These are phyloP conservation scores for Mionectes macconnelli DNA, from an alignment of 2,113 vertebrate species.

Conservation along the genomic window DNA sequence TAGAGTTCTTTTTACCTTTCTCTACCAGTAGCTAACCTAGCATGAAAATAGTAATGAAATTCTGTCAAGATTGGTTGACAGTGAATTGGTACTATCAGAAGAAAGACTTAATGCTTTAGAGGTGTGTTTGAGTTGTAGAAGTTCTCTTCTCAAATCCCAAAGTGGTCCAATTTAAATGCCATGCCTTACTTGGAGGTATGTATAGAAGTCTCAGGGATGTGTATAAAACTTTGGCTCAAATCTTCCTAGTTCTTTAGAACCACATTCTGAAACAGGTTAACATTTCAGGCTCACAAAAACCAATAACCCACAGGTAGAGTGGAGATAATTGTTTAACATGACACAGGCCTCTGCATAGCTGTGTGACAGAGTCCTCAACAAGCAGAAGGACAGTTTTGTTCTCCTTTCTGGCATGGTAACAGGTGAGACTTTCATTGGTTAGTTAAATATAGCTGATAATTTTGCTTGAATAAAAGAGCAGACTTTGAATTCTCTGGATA, in stretches of 20 bases:
- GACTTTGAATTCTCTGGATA: not conserved
- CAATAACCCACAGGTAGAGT: not conserved
- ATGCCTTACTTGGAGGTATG: not conserved
- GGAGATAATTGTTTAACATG: not conserved
- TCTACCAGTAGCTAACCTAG: not conserved
- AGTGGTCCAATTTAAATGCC: not conserved
- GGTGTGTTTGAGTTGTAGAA: not conserved
- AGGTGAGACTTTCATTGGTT: not conserved
- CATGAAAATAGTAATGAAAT: not conserved
- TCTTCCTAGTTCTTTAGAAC: not conserved
- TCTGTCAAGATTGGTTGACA: not conserved
- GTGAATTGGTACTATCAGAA: not conserved
- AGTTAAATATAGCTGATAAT: not conserved
- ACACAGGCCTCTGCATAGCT: not conserved
- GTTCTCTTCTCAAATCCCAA: not conserved
- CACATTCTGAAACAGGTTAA: not conserved
- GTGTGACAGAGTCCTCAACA: not conserved
- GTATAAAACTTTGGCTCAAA: not conserved
- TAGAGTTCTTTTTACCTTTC: not conserved
- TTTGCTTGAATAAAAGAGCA: not conserved
- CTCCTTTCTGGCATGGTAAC: not conserved
- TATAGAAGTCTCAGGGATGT: not conserved
- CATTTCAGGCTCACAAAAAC: not conserved
- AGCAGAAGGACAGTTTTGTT: not conserved
- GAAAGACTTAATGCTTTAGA: not conserved